Conservation (phyloP, 2,888 invertebrate genomes). For the Cheilosia impressa region DNA sequence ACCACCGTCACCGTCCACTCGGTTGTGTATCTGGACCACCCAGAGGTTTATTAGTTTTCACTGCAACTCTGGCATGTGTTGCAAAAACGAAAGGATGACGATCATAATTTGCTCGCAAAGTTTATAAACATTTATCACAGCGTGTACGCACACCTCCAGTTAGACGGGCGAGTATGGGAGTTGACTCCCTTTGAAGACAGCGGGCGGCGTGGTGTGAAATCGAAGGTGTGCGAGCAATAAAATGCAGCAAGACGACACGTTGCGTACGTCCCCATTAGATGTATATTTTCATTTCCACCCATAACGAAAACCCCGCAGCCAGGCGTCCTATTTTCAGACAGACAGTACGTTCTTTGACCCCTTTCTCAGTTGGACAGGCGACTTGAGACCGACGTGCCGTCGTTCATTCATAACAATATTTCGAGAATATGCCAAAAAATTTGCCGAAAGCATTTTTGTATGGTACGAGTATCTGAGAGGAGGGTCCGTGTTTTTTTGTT, state of each 20-base stretch:
- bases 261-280: neutral
- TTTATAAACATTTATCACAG: slow-evolving; percentile 56
- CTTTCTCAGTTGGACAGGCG: slow-evolving; percentile 50
- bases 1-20: slow-evolving; percentile 40
- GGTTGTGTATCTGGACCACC: slow-evolving; percentile 63
- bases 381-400: slow-evolving; percentile 21
- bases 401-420: slow-evolving; percentile 58
- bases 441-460: neutral
- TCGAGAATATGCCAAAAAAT: slow-evolving; percentile 43
- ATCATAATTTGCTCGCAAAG: slow-evolving; percentile 32
- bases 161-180: neutral
- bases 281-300: slow-evolving; percentile 41
- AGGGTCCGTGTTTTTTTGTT: slow-evolving; percentile 1
- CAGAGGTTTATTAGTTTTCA: slow-evolving; percentile 66
- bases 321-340: slow-evolving; percentile 49
- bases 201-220: slow-evolving; percentile 12
- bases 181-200: slow-evolving; percentile 39
- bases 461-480: neutral
- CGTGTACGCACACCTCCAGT: slow-evolving; percentile 23
- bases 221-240: slow-evolving; percentile 41
- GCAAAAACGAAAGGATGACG: slow-evolving; percentile 23
- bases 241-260: slow-evolving; percentile 41
- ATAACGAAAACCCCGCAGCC: neutral
- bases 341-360: slow-evolving; percentile 53
- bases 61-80: slow-evolving; percentile 50